phyloP scores from a whole-genome alignment of 2,888 invertebrate species.

The Aspidiotus rigidus region DNA sequence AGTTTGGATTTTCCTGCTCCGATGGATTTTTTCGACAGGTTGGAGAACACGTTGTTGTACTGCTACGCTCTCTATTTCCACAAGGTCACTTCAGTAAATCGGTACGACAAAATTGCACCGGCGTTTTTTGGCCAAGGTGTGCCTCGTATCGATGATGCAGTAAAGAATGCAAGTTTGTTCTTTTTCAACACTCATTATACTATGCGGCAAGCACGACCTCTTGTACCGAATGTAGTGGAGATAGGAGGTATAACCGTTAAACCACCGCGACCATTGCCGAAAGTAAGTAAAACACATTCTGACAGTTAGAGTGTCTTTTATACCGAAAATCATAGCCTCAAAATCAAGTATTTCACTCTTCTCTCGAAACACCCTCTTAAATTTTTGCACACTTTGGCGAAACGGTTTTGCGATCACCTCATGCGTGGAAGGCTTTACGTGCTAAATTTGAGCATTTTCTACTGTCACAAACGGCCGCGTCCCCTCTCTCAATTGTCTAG shows the following conservation, averaged over 20 bases:
- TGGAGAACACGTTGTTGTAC: conserved; percentile 3
- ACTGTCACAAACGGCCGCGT: too few species aligned
- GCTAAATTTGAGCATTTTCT: too few species aligned
- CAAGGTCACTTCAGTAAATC: background rate
- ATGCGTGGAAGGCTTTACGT: too few species aligned
- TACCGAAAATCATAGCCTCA: too few species aligned
- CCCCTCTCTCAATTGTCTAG: too few species aligned
- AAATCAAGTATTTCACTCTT: too few species aligned
- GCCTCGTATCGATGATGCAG: conserved; percentile 5
- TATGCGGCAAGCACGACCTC: background rate
- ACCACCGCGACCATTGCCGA: conserved; percentile 13
- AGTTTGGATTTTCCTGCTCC: conserved; percentile 24
- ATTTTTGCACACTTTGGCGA: too few species aligned
- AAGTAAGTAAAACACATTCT: conserved; percentile 19
- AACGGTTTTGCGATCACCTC: too few species aligned
- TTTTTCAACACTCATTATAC: conserved; percentile 13
- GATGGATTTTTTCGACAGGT: conserved; percentile 42
- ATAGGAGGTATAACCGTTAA: conserved; percentile 14
- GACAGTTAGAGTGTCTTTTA: too few species aligned
- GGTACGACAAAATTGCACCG: background rate
- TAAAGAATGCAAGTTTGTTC: background rate
- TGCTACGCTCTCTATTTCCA: background rate
- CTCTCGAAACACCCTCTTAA: too few species aligned
- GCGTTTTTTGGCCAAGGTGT: background rate
- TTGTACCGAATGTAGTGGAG: conserved; percentile 16